Evolutionary conservation across 2,888 invertebrate species (phyloP).

Genomic region (Eilema depressum): DNA sequence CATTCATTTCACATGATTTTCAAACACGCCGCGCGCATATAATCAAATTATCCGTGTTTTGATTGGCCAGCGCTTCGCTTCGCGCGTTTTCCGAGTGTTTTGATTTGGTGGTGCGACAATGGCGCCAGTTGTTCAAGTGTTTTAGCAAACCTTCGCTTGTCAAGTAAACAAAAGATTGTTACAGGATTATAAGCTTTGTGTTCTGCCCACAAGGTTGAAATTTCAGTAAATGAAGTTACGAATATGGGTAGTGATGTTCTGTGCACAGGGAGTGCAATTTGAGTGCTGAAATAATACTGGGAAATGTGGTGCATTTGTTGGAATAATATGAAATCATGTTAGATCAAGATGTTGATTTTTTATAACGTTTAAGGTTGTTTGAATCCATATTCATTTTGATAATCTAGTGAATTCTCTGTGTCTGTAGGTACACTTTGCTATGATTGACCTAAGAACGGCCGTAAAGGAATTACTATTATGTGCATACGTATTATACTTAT

Average conservation of each 20-base stretch:
- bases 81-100: slow-evolving; percentile 76
- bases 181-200: slow-evolving; percentile 39
- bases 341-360: slow-evolving; percentile 45
- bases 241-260: slow-evolving; percentile 45
- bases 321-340: slow-evolving; percentile 72
- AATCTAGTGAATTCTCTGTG: neutral
- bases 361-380: neutral
- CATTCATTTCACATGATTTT: slow-evolving; percentile 67
- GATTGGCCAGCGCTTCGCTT: slow-evolving; percentile 75
- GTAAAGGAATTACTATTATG: neutral
- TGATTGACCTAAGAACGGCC: neutral
- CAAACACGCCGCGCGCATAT: slow-evolving; percentile 70
- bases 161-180: slow-evolving; percentile 36
- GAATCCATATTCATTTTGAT: neutral
- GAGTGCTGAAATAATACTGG: slow-evolving; percentile 76
- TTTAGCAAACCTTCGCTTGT: slow-evolving; percentile 69
- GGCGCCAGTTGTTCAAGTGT: slow-evolving; percentile 80
- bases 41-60: slow-evolving; percentile 81
- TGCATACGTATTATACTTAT: no score
- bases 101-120: slow-evolving; percentile 76
- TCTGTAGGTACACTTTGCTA: no score
- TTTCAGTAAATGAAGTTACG: slow-evolving; percentile 30
- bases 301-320: slow-evolving; percentile 79
- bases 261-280: slow-evolving; percentile 71
- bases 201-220: slow-evolving; percentile 27